Base-by-base conservation (phyloP, 2,888 invertebrate species). In the Choreutis nemorana region DNA sequence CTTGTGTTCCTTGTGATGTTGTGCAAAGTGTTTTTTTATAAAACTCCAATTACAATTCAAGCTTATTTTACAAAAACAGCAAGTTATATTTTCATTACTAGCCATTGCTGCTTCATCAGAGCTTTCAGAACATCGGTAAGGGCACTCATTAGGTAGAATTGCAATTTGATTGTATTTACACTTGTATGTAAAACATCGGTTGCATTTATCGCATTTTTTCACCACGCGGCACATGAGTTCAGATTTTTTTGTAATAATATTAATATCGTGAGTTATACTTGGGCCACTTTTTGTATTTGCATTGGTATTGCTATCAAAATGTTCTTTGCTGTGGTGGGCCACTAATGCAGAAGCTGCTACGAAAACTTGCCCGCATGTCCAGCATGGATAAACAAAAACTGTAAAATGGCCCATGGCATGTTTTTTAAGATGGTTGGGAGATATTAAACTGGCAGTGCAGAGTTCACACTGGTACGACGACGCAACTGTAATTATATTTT, bases 401-500 rank as follows among this genome's bases (percentile, higher is more conserved):
- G 21, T 27, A 11, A 45, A 42, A 41, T 75, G 73, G 23, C 37
- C 48, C 31, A 54, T 56, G 31, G 71, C 44, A 45, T 78, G 78
- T 32, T 40, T 54, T 3, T 62, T 56, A 21, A 68, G 42, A 35
- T 63, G 62, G 40, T 44, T 56, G 37, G 56, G 53, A 18, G 61
- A 37, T n/a, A 75, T 56, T 28, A 72, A 43, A 46, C 57, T 58
- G 4, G 65, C 65, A 22, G 65, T 63, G 39, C 77, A 78, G 32
- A 65, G 33, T 25, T 63, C 58, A 42, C 79, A 78, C 40, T 70
- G 64, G 50, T 56, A 67, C 40, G 63, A 63, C 33, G 60, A 40
- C 9, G 52, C 35, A 11, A 51, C 40, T 34, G 45, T 55, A 7
- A 28, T 29, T 23, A 43, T 44, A 28, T 36, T 32, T 40, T 50